Evolutionary conservation across 2,113 vertebrate species (phyloP), one percentile per base, ranked within the genome.

Genomic region (Tachysurus vachellii): DNA sequence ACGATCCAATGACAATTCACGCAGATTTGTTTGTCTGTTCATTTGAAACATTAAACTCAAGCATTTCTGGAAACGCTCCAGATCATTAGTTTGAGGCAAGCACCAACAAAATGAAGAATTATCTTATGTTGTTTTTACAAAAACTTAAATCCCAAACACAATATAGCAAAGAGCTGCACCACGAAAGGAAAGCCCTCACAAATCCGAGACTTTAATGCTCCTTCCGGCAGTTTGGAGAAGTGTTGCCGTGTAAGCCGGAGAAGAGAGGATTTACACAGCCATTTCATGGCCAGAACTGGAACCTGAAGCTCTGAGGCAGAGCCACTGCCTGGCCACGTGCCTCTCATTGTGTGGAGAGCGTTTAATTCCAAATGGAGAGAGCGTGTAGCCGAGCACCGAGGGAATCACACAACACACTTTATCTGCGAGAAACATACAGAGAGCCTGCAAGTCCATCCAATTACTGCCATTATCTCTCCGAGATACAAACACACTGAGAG

Each of bases 361-460:
- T 95, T 95, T 94, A 93, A 94, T 95, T 94, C 93, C 90, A 92
- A 92, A 94, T 92, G 93, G 93, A 92, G 92, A 93, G 93, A 82
- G 86, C 88, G 82, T 86, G 87, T 80, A 77, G 87, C 79, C 68
- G 79, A 85, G 83, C 82, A 62, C 54, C 71, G 5, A 44, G 87
- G 85, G 90, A 89, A 87, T 88, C 84, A 80, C 92, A 93, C 92
- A 93, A 93, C 92, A 92, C 93, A 93, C 94, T 95, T 95, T 95
- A 95, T 95, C 94, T 94, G 94, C 91, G 92, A 92, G 92, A 94
- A 95, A 95, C 94, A 95, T 91, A 93, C 93, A 93, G 93, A 92
- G 93, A 95, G 92, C 91, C 94, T 92, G 94, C 91, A 92, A 95
- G 94, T 95, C 94, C 92, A 91, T 95, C 93, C 94, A 95, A 95